Conservation (phyloP, 2,888 invertebrate species). For the Arctia plantaginis region DNA sequence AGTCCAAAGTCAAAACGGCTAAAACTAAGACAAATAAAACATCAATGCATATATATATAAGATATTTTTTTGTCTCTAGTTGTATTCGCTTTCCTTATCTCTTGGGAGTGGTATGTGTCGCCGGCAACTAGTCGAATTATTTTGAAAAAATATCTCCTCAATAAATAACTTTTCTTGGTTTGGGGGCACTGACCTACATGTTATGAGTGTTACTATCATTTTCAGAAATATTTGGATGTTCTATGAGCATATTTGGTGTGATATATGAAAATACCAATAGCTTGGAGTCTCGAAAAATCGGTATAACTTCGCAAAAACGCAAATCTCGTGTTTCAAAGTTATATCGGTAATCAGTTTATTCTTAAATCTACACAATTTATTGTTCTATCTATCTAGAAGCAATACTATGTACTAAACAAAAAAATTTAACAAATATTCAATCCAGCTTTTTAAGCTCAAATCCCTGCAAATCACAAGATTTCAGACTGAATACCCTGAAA, state of each 20-base stretch:
- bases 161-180: too few species aligned
- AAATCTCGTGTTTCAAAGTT: not conserved
- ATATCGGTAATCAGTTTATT: not conserved
- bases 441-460: not conserved
- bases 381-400: not conserved
- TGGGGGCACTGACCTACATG: not conserved
- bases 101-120: not conserved
- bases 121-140: not conserved
- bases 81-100: not conserved
- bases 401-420: not conserved
- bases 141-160: not conserved
- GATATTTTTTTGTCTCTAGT: not conserved
- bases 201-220: not conserved
- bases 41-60: not conserved
- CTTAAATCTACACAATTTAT: not conserved
- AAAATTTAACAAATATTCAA: not conserved
- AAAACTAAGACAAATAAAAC: not conserved
- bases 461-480: conserved; percentile 1
- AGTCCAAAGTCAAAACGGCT: not conserved
- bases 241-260: not conserved
- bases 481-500: too few species aligned
- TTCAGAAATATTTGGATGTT: not conserved
- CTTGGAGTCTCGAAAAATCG: not conserved
- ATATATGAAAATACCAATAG: not conserved
- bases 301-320: too few species aligned